Evolutionary conservation across 1,140 invertebrate genomes (phyloP), one percentile per base, ranked within the genome.

Genomic region (Plectus sambesii): DNA sequence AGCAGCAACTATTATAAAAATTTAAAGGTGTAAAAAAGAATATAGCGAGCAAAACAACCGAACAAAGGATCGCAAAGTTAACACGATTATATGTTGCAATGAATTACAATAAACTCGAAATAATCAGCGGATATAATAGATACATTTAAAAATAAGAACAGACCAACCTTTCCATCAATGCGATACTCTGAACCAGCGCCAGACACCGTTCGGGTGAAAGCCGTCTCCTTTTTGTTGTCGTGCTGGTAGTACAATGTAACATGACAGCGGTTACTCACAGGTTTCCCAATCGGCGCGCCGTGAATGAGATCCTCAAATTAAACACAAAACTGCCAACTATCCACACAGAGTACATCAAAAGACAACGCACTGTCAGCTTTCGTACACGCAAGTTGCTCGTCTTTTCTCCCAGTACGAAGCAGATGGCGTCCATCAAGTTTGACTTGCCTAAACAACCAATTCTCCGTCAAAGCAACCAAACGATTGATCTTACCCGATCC

Each of bases 391-490:
- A 74, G 69, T 87, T 84, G 25, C 82, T 83, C 0, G 92, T 93
- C 69, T 90, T 92, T 71, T 99, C 94, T 5, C 93, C 94, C 81
- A 98, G 87, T 43, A 99, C 93, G 78, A 98, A 99, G 78, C 89
- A 94, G 55, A 99, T 92, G 35, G 93, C 93, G 71, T 98, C 93
- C 93, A 99, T 99, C 66, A 98, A 92, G 72, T 99, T 99, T 0
- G 92, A 97, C 75, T 99, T 99, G 19, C 90, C 90, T 90, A 58
- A 23, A 72, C 74, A 68, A 39, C 22, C 49, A 44, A 48, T 45
- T 49, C 33, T 23, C 5, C 6, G 20, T 39, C 12, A 37, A 22
- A 37, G 15, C 22, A 54, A 51, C 43, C 22, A 54, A 3, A 29
- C 39, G 97, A 17, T 23, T 19, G 3, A 48, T 70, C 69, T 71